Conservation (phyloP, 2,113 vertebrate species). For the Eublepharis macularius region DNA sequence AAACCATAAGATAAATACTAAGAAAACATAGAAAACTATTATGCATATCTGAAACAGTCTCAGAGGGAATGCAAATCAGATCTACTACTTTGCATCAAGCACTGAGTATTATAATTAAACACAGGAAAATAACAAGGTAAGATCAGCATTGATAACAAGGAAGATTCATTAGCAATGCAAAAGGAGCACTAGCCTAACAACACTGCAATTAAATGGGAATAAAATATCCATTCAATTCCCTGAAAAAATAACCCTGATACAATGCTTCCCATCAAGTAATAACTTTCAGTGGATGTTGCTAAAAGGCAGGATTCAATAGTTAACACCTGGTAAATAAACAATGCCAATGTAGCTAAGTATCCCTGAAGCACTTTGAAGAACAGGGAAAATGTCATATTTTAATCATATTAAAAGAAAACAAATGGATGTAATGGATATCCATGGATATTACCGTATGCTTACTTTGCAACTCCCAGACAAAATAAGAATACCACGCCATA, state of each 20-base stretch:
- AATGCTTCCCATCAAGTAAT: constrained; percentile 15
- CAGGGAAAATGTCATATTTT: neutral
- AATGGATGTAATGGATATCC: neutral
- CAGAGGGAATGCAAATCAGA: constrained; percentile 37
- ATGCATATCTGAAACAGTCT: constrained; percentile 31
- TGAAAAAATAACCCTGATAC: constrained; percentile 37
- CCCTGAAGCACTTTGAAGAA: constrained; percentile 19
- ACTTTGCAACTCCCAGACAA: neutral
- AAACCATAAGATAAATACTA: neutral
- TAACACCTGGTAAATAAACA: neutral
- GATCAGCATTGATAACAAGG: constrained; percentile 12
- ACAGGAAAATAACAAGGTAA: constrained; percentile 5
- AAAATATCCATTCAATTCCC: constrained; percentile 27
- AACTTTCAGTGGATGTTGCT: neutral
- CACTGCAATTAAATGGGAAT: constrained; percentile 18
- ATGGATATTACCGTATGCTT: neutral
- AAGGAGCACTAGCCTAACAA: fast-evolving
- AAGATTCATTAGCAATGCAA: constrained; percentile 29
- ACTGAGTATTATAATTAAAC: constrained; percentile 53
- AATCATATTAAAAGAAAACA: neutral
- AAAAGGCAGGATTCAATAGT: constrained; percentile 22
- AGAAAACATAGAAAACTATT: constrained; percentile 4
- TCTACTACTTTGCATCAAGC: constrained; percentile 27
- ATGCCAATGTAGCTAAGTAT: neutral
- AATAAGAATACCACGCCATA: neutral